Evolutionary conservation across 2,797 vertebrate genomes (phyloP).

Genomic region (Enteromius mattozi): DNA sequence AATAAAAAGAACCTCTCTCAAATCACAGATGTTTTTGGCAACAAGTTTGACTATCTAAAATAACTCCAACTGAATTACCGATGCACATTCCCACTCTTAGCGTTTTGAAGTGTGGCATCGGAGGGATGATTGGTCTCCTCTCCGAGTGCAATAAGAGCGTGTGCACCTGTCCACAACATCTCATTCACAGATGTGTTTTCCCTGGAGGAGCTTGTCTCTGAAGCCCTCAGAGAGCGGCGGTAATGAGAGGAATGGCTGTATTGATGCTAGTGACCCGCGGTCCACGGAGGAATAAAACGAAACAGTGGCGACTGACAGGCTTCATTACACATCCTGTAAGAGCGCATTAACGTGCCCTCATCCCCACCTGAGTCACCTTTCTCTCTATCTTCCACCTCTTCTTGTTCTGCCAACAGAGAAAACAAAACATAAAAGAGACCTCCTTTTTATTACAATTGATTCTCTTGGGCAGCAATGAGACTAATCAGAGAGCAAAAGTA

Average conservation of each 20-base stretch:
- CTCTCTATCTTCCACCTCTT: slow-evolving; percentile 4
- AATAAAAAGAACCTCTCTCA: background rate
- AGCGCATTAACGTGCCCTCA: slow-evolving; percentile 52
- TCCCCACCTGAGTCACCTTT: slow-evolving; percentile 61
- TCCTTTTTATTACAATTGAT: background rate
- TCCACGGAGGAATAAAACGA: slow-evolving; percentile 45
- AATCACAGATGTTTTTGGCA: background rate
- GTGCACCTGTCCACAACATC: slow-evolving; percentile 27
- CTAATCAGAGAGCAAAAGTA: background rate
- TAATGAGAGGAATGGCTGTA: slow-evolving; percentile 46
- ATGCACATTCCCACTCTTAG: background rate
- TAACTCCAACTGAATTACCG: slow-evolving; percentile 9
- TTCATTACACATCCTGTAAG: slow-evolving; percentile 53
- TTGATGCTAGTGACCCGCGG: slow-evolving; percentile 37
- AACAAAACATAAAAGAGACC: background rate
- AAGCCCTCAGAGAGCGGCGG: slow-evolving; percentile 18
- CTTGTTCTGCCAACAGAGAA: background rate
- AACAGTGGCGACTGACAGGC: slow-evolving; percentile 42
- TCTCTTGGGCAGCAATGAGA: background rate
- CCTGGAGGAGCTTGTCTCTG: slow-evolving; percentile 13
- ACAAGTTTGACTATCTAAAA: slow-evolving; percentile 1
- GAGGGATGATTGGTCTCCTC: slow-evolving; percentile 19
- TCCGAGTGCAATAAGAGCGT: slow-evolving; percentile 17
- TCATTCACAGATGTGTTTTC: slow-evolving; percentile 39
- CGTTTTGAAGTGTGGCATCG: background rate